A percentile compares a stretch with the other conserved stretches of the same genome.
phyloP scores from a whole-genome alignment of 2,113 vertebrate species.

The Melanostigma gelatinosum region DNA sequence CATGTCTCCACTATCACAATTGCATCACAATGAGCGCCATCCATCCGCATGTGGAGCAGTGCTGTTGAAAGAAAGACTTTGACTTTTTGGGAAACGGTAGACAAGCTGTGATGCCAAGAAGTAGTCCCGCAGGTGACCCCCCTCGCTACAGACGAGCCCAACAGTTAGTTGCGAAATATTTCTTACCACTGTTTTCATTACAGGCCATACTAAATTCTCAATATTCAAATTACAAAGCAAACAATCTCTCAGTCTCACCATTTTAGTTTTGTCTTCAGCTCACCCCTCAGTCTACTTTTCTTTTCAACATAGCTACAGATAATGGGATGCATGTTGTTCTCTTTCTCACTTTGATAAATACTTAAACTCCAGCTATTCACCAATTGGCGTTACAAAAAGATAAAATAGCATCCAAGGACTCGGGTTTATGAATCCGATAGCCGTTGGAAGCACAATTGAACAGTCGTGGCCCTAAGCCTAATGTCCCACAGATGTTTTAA shows the following conservation, averaged over 20 bases:
- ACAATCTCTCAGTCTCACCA: background rate
- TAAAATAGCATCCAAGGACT: constrained; percentile 20
- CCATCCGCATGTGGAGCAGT: background rate
- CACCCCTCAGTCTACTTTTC: background rate
- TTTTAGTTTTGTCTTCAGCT: background rate
- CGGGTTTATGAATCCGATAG: constrained; percentile 46
- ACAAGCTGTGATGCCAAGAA: background rate
- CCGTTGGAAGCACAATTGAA: constrained; percentile 45
- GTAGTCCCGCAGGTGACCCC: background rate
- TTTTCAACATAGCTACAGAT: background rate
- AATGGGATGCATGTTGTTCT: background rate
- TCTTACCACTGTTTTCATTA: background rate
- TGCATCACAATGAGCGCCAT: background rate
- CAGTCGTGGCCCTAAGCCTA: constrained; percentile 55
- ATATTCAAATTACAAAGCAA: background rate
- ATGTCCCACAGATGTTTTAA: constrained; percentile 53
- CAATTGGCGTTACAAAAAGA: constrained; percentile 14
- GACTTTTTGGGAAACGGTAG: constrained; percentile 18
- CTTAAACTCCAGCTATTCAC: constrained; percentile 12
- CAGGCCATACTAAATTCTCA: background rate
- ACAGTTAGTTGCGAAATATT: background rate
- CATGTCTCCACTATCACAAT: background rate
- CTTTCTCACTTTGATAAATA: constrained; percentile 15
- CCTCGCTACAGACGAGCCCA: background rate
- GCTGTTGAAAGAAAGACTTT: constrained; percentile 20